Evolutionary conservation across 2,888 invertebrate genomes (phyloP), one percentile per base, ranked within the genome.

Genomic region (Mythimna lalbum): DNA sequence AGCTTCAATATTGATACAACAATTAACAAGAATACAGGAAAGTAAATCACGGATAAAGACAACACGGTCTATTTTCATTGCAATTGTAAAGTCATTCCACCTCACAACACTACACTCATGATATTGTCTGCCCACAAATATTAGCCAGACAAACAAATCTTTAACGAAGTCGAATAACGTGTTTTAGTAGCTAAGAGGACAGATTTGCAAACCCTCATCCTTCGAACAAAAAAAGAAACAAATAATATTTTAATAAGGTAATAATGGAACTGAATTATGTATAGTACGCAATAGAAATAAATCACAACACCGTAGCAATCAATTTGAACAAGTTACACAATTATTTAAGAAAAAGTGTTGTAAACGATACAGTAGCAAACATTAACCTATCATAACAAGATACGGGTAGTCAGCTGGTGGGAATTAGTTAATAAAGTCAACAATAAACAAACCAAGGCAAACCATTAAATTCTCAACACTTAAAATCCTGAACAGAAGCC

Each of bases 401-500:
- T 27, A 47, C 4, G 36, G 21, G 23, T 53, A 63, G 56, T 70
- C 50, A 7, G 53, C 31, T 57, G 17, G 47, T 62, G 47, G 47
- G 52, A 59, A 36, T 61, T 59, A 47, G 55, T 47, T 64, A 66
- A 73, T 47, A 62, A 69, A 73, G 55, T 33, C 53, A 63, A 64
- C 57, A 63, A 31, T 71, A 69, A 71, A 68, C 55, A 69, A 68
- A 27, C 33, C 43, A 79, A 74, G 63, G 73, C 12, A 52, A 59
- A 36, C 27, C 4, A 49, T 77, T 69, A 81, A 78, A 75, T 69
- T 63, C 72, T 66, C 60, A 72, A 85, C 86, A 82, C 82, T 80
- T 63, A 71, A 80, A 59, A 63, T 73, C 85, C 86, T 82, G 81
- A 77, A 80, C 61, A 64, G 55, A 67, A 49, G 69, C 74, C 74